Base-by-base conservation (phyloP, 2,797 vertebrate genomes). In the Gorsachius magnificus region DNA sequence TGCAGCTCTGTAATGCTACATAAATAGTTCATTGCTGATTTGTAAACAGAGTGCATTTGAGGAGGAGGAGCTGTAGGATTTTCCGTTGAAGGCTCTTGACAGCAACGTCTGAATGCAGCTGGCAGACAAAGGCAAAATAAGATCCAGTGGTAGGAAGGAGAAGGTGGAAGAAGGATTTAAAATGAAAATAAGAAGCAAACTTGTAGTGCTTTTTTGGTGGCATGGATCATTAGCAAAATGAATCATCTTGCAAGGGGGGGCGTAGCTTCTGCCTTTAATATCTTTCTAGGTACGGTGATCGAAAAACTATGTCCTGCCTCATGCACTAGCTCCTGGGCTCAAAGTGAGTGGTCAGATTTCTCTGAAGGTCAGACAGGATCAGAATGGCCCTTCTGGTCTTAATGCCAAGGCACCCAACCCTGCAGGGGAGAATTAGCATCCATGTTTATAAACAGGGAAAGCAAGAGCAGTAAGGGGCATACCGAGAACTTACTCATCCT, bases 31-130 rank as follows among this genome's bases (percentile, higher is more conserved):
- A 15, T 18, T 1, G 4, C 74, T 93, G 83, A 93, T 96, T 92
- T 97, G 86, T 94, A 97, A 96, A 84, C 88, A 84, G 58, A 69
- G 51, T n/a, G 77, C 64, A 38, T 65, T 70, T 31, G 70, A 75
- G 76, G 64, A 90, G 93, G 91, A 89, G 94, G 87, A 89, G 83
- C 68, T 89, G 74, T 9, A 71, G 48, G 83, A 54, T 85, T 94
- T 95, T 89, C 86, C 74, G 38, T 15, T 79, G 91, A 90, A 96
- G 72, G 83, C 68, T 74, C 70, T 83, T 95, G 95, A 89, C 93
- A 95, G 53, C 53, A 5, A 41, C 51, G 83, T 46, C 74, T 87
- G 77, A 89, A 76, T 10, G 9, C 84, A 90, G 85, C 83, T 82
- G 86, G 64, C 64, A 74, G 70, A 66, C 90, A 94, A 89, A 79